phyloP scores from a whole-genome alignment of 1,140 invertebrate genomes.

The Drosophila sproati region DNA sequence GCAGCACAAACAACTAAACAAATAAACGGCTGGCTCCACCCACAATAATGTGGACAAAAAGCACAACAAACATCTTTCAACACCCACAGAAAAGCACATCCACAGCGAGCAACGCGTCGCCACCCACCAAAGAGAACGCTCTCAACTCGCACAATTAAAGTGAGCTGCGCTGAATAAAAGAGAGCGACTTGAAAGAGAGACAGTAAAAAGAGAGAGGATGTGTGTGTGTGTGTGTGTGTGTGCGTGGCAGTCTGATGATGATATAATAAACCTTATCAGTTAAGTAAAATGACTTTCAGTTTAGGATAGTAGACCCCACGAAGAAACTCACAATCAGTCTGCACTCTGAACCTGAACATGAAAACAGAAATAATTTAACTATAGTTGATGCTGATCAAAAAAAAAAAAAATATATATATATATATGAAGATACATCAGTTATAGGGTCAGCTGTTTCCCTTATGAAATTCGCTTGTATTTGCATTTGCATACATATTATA shows the following conservation, averaged over 20 bases:
- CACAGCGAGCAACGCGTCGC: conserved; percentile 31
- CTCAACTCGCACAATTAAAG: neutral
- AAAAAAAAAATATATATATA: no score
- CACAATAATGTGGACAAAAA: conserved; percentile 24
- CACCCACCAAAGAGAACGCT: conserved; percentile 40
- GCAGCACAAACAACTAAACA: conserved; percentile 34
- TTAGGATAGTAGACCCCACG: neutral
- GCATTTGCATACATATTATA: no score
- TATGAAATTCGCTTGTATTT: no score
- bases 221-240: neutral
- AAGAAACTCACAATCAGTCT: no score
- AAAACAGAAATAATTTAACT: neutral
- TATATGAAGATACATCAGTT: no score
- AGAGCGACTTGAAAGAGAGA: neutral
- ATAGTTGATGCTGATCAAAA: neutral
- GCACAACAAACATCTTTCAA: conserved; percentile 8
- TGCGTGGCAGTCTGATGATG: neutral
- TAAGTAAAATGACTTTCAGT: neutral
- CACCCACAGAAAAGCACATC: conserved; percentile 14
- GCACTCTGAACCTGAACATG: no score
- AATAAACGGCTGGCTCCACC: conserved; percentile 56
- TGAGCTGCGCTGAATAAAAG: conserved; percentile 24
- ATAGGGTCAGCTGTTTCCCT: no score
- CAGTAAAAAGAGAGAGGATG: neutral
- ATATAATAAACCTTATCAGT: conserved; percentile 12